Evolutionary conservation across 2,888 invertebrate genomes (phyloP), one percentile per base, ranked within the genome.

Genomic region (Charanyca ferruginea): DNA sequence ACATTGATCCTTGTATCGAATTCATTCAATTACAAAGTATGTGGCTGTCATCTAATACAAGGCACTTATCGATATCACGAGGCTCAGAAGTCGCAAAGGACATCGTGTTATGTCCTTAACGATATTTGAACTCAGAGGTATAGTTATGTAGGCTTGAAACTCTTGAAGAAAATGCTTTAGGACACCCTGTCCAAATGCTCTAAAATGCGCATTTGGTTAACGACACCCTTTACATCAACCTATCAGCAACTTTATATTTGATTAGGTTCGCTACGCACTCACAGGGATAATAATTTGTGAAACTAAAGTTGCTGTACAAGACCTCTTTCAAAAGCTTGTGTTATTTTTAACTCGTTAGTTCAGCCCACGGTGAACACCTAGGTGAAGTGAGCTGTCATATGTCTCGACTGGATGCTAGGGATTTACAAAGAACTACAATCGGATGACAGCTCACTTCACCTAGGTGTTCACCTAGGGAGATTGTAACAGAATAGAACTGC

Each of bases 1-100:
- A n/a, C 20, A 45, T 54, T 66, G 32, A 59, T 9, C 20, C 22
- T 18, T 47, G 9, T 54, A 11, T n/a, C n/a, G 35, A 3, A 35
- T 35, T 35, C 11, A 13, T 20, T 5, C 7, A 57, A 59, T 25
- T 11, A 16, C 3, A 42, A 7, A 2, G 7, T 28, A 35, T 11
- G 13, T 28, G 1, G 6, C n/a, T 28, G 8, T 16, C 25, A 45
- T 28, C 35, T 18, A 16, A 53, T 45, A 20, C 35, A 38, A 5
- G 3, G 28, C n/a, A n/a, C n/a, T n/a, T n/a, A n/a, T n/a, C n/a
- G n/a, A n/a, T n/a, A n/a, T n/a, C n/a, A n/a, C n/a, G n/a, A n/a
- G n/a, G n/a, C n/a, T n/a, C n/a, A n/a, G n/a, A n/a, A n/a, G n/a
- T n/a, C n/a, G n/a, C n/a, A n/a, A n/a, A n/a, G n/a, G n/a, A n/a